Evolutionary conservation across 2,888 invertebrate genomes (phyloP), one percentile per base, ranked within the genome.

Genomic region (Lutraria lutraria): DNA sequence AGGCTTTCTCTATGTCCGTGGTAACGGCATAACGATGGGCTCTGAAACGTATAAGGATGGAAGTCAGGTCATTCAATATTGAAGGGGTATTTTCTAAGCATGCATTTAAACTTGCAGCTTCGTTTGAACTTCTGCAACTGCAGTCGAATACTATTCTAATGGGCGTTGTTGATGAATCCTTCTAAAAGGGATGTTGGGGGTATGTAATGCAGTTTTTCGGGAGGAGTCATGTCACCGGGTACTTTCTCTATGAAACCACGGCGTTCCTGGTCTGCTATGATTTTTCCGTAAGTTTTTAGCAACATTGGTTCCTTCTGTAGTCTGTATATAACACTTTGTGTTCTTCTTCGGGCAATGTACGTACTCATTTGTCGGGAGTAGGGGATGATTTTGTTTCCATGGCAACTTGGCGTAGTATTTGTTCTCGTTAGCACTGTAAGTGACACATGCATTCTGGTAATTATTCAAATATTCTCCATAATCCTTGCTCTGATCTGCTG

Each of bases 61-160:
- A 34, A 19, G 43, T 80, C 6, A 43, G n/a, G n/a, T 80, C 80
- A 52, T 80, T 80, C n/a, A 80, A 16, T 34, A 43, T 21, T 43
- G 80, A 43, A 6, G 80, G 52, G 12, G 43, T 80, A 13, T n/a
- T n/a, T 53, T 54, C n/a, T 21, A 81, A 53, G 25, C 54, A 81
- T n/a, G 43, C 81, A 54, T 81, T 81, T 25, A 81, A 25, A 25
- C 43, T 54, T 3, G n/a, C 53, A 16, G 2, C 21, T 16, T 21
- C 43, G 12, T 34, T 16, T 21, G 80, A 16, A 15, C 53, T 72
- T 25, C 86, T 52, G 56, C 82, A 89, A 54, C 92, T 91, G 53
- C 92, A 92, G 34, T 92, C 88, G 63, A 83, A 90, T 0, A 90
- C 90, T 12, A 93, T 92, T 31, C 93, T 29, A 12, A 93, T 82